Evolutionary conservation across 2,888 invertebrate genomes (phyloP).

Genomic region (Melanophora roralis): DNA sequence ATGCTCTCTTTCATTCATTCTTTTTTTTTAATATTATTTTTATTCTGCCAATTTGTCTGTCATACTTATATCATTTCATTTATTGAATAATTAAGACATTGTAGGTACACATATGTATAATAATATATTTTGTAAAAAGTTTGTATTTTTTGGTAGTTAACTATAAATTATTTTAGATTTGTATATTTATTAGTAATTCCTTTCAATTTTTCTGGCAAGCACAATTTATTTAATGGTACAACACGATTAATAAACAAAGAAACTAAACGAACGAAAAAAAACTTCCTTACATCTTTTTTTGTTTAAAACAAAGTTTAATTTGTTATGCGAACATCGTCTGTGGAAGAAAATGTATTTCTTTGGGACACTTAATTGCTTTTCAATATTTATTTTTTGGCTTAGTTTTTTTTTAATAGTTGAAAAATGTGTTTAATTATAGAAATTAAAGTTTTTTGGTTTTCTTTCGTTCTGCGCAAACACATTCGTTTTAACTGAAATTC

Average conservation of each 20-base stretch:
- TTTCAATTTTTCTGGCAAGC: not conserved
- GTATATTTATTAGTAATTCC: slow-evolving; percentile 12
- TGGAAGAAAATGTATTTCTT: slow-evolving; percentile 7
- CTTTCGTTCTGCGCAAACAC: slow-evolving; percentile 34
- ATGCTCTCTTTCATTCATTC: slow-evolving; percentile 47
- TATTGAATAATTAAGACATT: slow-evolving; percentile 3
- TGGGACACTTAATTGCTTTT: slow-evolving; percentile 41
- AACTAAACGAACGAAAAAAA: not conserved
- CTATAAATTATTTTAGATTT: not conserved
- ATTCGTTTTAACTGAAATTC: slow-evolving; percentile 39
- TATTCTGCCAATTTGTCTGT: slow-evolving; percentile 25
- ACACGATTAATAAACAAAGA: not conserved
- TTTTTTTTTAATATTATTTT: slow-evolving; percentile 17
- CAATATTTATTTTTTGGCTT: slow-evolving; percentile 38
- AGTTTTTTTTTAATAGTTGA: slow-evolving; percentile 21
- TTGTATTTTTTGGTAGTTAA: not conserved
- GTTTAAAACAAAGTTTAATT: slow-evolving; percentile 6
- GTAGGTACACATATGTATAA: not conserved
- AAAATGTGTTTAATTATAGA: slow-evolving; percentile 52
- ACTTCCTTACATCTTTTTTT: slow-evolving; percentile 7
- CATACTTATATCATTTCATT: slow-evolving; percentile 10
- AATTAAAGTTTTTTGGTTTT: slow-evolving; percentile 24
- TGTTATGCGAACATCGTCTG: slow-evolving; percentile 10
- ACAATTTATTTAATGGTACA: not conserved
- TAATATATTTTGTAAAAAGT: no score